Percentiles rank a stretch among this genome's conserved stretches.
phyloP scores from a whole-genome alignment of 2,797 vertebrate genomes.

The Nothura maculosa region DNA sequence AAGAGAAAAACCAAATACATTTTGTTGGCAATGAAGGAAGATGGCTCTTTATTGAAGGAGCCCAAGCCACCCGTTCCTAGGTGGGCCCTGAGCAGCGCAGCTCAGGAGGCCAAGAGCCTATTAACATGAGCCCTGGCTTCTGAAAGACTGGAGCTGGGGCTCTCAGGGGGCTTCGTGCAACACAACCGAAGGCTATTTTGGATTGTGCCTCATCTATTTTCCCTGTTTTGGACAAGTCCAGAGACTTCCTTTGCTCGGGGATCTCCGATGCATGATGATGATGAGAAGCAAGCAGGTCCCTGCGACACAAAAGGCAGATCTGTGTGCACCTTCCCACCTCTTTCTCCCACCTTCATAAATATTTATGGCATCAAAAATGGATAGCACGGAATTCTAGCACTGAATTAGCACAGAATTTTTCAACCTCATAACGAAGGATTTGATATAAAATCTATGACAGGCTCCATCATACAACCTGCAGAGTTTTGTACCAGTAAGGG shows the following conservation, averaged over 20 bases:
- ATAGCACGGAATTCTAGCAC: not conserved
- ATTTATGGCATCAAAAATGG: slow-evolving; percentile 7
- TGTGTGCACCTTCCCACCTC: not conserved
- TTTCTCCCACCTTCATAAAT: not conserved
- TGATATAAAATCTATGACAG: not conserved
- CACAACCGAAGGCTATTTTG: not conserved
- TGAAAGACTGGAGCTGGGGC: not conserved
- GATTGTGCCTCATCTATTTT: not conserved
- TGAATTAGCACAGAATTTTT: not conserved
- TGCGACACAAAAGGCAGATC: not conserved
- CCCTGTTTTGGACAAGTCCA: slow-evolving; percentile 10
- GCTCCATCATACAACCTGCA: not conserved
- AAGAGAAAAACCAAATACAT: not conserved
- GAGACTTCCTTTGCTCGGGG: not conserved
- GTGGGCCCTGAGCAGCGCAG: not conserved
- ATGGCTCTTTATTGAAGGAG: not conserved
- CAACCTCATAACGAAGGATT: not conserved
- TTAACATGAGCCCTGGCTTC: not conserved
- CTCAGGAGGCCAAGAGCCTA: not conserved
- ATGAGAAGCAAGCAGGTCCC: not conserved
- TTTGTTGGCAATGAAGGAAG: slow-evolving; percentile 13
- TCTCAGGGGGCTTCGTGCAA: not conserved
- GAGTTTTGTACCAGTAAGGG: not conserved
- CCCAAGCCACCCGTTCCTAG: not conserved
- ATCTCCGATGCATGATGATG: not conserved